Evolutionary conservation across 2,888 invertebrate species (phyloP).

Genomic region (Acanthosepion pharaonis): DNA sequence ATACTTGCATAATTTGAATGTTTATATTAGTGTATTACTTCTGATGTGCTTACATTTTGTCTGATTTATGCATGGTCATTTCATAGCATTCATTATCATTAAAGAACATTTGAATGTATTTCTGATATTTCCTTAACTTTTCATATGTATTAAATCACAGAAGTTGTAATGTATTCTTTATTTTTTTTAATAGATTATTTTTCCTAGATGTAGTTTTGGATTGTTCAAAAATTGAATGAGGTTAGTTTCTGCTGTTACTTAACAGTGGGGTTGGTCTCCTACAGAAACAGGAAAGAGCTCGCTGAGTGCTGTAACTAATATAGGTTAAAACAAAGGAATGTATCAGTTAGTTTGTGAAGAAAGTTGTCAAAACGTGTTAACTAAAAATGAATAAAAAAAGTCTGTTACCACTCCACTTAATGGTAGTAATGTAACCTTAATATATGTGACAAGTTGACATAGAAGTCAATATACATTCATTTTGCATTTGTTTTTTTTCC

Average conservation of each 20-base stretch:
- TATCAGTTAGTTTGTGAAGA: neutral
- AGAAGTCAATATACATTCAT: neutral
- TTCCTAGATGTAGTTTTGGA: neutral
- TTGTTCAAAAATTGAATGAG: neutral
- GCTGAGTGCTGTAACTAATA: neutral
- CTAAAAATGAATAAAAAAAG: neutral
- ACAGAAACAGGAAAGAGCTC: neutral
- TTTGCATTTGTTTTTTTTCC: neutral
- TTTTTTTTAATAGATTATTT: neutral
- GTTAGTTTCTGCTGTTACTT: neutral
- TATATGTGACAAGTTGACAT: neutral
- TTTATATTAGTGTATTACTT: too few species aligned
- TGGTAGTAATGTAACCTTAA: neutral
- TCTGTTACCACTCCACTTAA: neutral
- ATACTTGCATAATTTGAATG: too few species aligned
- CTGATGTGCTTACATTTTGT: too few species aligned
- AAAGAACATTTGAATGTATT: too few species aligned
- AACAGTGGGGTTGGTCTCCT: neutral
- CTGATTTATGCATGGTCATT: too few species aligned
- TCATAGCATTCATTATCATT: too few species aligned
- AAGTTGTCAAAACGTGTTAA: neutral
- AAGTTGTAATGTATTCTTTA: too few species aligned
- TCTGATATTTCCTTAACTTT: too few species aligned
- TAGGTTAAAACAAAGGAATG: conserved; percentile 13
- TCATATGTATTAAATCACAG: too few species aligned